phyloP scores from a whole-genome alignment of 2,113 vertebrate species.

The Nothocercus nigrocapillus region DNA sequence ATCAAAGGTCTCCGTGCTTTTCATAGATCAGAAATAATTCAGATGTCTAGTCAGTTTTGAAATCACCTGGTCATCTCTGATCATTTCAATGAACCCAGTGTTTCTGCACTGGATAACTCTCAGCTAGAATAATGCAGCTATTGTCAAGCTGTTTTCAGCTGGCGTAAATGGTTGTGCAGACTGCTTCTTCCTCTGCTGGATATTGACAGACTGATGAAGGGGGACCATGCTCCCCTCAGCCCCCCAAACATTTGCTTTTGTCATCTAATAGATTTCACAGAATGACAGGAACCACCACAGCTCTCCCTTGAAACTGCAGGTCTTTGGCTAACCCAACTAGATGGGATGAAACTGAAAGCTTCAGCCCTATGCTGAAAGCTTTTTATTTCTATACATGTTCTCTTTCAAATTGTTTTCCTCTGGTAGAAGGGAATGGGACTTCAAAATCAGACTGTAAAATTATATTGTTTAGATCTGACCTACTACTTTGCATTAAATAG shows the following conservation, averaged over 20 bases:
- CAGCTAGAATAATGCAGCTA: neutral
- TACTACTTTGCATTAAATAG: neutral
- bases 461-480: neutral
- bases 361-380: neutral
- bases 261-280: too few relatives aligned
- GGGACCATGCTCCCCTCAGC: fast-evolving
- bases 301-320: too few relatives aligned
- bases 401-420: neutral
- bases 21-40: neutral
- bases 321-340: neutral
- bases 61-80: neutral
- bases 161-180: neutral
- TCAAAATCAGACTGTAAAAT: neutral
- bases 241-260: neutral
- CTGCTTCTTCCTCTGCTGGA: neutral
- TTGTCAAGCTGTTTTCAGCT: neutral
- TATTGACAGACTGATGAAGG: neutral
- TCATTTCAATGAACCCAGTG: neutral
- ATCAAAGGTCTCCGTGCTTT: neutral
- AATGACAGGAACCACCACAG: too few relatives aligned
- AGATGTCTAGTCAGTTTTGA: neutral
- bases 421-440: neutral
- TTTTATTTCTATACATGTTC: neutral
- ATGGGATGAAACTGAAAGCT: neutral
- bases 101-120: neutral